Percentiles rank a stretch among this genome's conserved stretches.
Evolutionary conservation across 2,797 vertebrate genomes (phyloP).

Genomic region (Percopsis omiscomaycus): DNA sequence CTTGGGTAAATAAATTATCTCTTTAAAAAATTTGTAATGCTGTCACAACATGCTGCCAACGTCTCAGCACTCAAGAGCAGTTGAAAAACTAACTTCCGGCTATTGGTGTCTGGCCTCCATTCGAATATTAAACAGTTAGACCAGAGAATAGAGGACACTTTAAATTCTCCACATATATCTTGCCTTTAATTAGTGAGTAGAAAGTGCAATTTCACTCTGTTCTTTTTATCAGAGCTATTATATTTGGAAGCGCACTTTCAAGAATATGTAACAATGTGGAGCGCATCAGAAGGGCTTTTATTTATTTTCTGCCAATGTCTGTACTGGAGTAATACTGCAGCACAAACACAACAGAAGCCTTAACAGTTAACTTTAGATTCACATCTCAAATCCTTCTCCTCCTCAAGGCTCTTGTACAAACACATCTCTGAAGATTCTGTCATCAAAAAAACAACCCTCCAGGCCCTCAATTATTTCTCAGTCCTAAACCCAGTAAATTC

Average conservation of each 20-base stretch:
- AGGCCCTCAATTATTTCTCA: neutral
- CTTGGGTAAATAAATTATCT: slow-evolving; percentile 45
- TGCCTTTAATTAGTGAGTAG: slow-evolving; percentile 65
- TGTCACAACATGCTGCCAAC: slow-evolving; percentile 42
- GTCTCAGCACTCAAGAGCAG: slow-evolving; percentile 24
- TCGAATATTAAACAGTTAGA: slow-evolving; percentile 50
- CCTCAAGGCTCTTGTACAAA: slow-evolving; percentile 34
- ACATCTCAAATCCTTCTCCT: slow-evolving; percentile 31
- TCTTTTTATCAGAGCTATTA: slow-evolving; percentile 65
- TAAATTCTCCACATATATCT: slow-evolving; percentile 46
- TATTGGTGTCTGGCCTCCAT: slow-evolving; percentile 50
- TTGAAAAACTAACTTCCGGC: slow-evolving; percentile 21
- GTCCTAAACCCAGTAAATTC: neutral
- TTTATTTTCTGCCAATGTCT: slow-evolving; percentile 66
- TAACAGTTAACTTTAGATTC: slow-evolving; percentile 49
- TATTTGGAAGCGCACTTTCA: slow-evolving; percentile 64
- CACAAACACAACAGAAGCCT: slow-evolving; percentile 41
- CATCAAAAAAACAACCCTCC: neutral
- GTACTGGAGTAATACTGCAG: slow-evolving; percentile 47
- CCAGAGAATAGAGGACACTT: slow-evolving; percentile 40
- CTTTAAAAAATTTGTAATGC: slow-evolving; percentile 45
- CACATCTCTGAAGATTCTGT: slow-evolving; percentile 15
- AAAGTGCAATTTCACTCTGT: slow-evolving; percentile 65
- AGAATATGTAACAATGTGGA: slow-evolving; percentile 56
- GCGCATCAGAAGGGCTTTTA: slow-evolving; percentile 65